Evolutionary conservation across 2,888 invertebrate genomes (phyloP).

Genomic region (Unio delphinus): DNA sequence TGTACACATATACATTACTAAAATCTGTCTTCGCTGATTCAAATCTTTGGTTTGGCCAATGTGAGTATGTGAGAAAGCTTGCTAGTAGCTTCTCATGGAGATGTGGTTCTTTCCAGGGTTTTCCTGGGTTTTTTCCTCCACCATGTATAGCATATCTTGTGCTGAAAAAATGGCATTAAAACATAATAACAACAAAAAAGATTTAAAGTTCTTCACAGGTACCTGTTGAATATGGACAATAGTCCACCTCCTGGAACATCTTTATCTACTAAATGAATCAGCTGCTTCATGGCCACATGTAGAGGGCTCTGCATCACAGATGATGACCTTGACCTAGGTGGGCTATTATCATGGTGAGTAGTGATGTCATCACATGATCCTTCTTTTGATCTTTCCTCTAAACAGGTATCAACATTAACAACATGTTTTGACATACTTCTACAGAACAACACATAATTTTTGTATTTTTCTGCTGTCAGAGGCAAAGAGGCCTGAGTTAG

Average conservation of each 20-base stretch:
- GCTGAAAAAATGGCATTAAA: not conserved
- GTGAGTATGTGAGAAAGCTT: no score
- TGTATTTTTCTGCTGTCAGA: slow-evolving; percentile 33
- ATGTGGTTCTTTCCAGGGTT: no score
- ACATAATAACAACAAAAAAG: slow-evolving; percentile 3
- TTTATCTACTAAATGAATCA: slow-evolving; percentile 53
- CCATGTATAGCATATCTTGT: no score
- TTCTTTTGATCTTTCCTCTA: not conserved
- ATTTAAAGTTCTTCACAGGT: slow-evolving; percentile 10
- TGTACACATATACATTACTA: no score
- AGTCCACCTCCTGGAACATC: slow-evolving; percentile 55
- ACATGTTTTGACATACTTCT: slow-evolving; percentile 35
- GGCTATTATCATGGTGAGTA: not conserved
- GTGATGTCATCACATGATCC: no score
- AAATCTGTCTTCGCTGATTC: no score
- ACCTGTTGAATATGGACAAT: slow-evolving; percentile 44
- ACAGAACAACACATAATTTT: slow-evolving; percentile 28
- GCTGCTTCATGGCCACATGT: slow-evolving; percentile 54
- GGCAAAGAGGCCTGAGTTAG: slow-evolving; percentile 42
- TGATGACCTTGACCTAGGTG: slow-evolving; percentile 12
- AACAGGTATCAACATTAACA: slow-evolving; percentile 35
- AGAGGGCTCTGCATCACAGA: slow-evolving; percentile 36
- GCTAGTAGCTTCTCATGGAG: no score
- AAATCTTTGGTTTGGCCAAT: no score
- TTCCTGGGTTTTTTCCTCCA: no score